Evolutionary conservation across 1,140 invertebrate species (phyloP).

Genomic region (Periplaneta americana): DNA sequence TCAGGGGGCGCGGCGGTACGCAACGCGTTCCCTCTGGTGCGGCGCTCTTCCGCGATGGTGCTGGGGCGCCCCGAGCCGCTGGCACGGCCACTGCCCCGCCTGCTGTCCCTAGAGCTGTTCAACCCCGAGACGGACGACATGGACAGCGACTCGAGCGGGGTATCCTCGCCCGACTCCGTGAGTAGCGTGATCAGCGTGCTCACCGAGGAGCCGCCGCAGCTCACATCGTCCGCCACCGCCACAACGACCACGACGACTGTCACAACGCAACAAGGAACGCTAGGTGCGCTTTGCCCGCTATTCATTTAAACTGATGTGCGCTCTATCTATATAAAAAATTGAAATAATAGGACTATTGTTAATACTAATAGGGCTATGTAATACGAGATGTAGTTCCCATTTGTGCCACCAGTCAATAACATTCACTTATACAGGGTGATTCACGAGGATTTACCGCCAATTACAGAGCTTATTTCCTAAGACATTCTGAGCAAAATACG

Average conservation of each 20-base stretch:
- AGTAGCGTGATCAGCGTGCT: constrained; percentile 74
- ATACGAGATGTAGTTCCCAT: too few relatives aligned
- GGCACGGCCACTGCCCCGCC: constrained; percentile 53
- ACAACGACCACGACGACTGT: neutral
- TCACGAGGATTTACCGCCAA: too few relatives aligned
- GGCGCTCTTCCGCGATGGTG: constrained; percentile 20
- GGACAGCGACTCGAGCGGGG: constrained; percentile 81
- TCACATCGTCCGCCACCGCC: neutral
- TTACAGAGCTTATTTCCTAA: too few relatives aligned
- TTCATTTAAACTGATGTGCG: too few relatives aligned
- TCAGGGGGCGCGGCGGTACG: neutral
- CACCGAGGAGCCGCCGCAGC: constrained; percentile 23
- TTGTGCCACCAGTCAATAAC: too few relatives aligned
- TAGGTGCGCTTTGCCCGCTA: too few relatives aligned
- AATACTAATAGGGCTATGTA: too few relatives aligned
- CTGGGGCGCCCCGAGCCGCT: constrained; percentile 37
- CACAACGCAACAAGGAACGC: neutral
- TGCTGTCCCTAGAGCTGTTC: constrained; percentile 76
- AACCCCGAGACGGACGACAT: constrained; percentile 87
- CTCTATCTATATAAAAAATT: too few relatives aligned
- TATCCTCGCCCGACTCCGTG: constrained; percentile 79
- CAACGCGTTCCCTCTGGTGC: constrained; percentile 21
- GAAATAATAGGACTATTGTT: too few relatives aligned
- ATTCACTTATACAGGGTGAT: too few relatives aligned
- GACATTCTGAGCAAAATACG: too few relatives aligned